These are phyloP conservation scores for Ambastaia sidthimunki DNA, from an alignment of 2,797 vertebrate species.

Conservation along the genomic window DNA sequence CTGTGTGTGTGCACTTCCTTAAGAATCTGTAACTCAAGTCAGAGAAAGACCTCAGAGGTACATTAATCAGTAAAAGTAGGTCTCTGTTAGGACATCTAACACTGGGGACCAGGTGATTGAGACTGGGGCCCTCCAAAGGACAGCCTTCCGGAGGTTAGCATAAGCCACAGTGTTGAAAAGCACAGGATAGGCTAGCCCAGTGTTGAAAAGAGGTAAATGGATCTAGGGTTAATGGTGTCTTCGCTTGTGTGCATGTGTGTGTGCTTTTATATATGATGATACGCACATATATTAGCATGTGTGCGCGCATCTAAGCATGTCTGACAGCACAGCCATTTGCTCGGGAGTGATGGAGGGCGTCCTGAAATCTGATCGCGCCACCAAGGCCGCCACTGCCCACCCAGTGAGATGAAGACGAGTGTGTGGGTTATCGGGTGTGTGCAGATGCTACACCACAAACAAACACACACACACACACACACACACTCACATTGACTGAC, in stretches of 20 bases:
- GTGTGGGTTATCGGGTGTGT: slow-evolving; percentile 21
- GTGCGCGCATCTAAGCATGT: slow-evolving; percentile 28
- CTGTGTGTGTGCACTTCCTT: neutral
- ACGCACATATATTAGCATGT: slow-evolving; percentile 10
- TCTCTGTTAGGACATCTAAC: slow-evolving; percentile 48
- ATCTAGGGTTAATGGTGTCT: slow-evolving; percentile 56
- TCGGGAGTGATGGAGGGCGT: slow-evolving; percentile 49
- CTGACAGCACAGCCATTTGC: slow-evolving; percentile 28
- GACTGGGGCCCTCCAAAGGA: slow-evolving; percentile 30
- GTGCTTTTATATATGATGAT: slow-evolving; percentile 15
- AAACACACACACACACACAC: slow-evolving; percentile 40
- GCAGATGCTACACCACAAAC: slow-evolving; percentile 22
- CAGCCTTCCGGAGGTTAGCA: slow-evolving; percentile 35
- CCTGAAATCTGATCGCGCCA: slow-evolving; percentile 52
- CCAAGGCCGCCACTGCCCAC: slow-evolving; percentile 52
- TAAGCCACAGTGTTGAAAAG: slow-evolving; percentile 47
- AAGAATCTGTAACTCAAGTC: slow-evolving; percentile 29
- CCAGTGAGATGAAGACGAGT: slow-evolving; percentile 50
- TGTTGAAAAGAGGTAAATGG: slow-evolving; percentile 59
- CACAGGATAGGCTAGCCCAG: slow-evolving; percentile 50
- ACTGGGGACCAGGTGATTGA: slow-evolving; percentile 45
- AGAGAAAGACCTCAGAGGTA: slow-evolving; percentile 29
- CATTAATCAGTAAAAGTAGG: slow-evolving; percentile 52
- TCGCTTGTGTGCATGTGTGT: slow-evolving; percentile 29
- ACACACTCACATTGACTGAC: neutral